Base-by-base conservation (phyloP, 2,888 invertebrate species). In the Vesta saturnalis region DNA sequence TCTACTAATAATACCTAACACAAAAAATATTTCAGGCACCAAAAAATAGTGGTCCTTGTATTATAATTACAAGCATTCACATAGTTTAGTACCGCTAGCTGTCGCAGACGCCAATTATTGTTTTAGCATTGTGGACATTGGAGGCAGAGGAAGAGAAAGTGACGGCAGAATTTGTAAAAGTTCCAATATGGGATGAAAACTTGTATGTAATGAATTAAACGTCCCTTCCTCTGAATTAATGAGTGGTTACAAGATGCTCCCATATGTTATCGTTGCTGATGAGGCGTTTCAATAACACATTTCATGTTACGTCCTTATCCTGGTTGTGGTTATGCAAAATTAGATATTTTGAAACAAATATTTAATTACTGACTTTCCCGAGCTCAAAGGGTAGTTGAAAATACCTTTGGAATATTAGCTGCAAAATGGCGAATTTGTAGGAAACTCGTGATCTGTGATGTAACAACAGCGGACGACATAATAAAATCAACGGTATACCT, bases 191-290 rank as follows among this genome's bases (percentile, higher is more conserved):
- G 59, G 39, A 1, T 2, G 43, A 43, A n/a, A 14, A 43, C 19
- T 59, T 10, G 3, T 23, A 12, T 8, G 8, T 5, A 59, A 39
- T 15, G 15, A 15, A 18, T 43, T 59, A 43, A 19, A 43, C 15
- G 18, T 59, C 6, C 59, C 59, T 18, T 12, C 59, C 1, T 12
- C 39, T 6, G 18, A 5, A 12, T 10, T 15, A 15, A 10, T 35
- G 2, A 14, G 43, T 14, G 43, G 19, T 15, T 5, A 39, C 18
- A 19, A 23, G 12, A 5, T 12, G n/a, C 15, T 59, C n/a, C 59
- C 59, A 21, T 43, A 59, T 59, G 59, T 59, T n/a, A 15, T 59
- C n/a, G 59, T 59, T 15, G 59, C 15, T 14, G 59, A 59, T 43
- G 59, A 59, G 23, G 43, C 43, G n/a, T 59, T 59, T 18, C 59